Conservation (phyloP, 2,888 invertebrate genomes). For the Oscheius sp. region DNA sequence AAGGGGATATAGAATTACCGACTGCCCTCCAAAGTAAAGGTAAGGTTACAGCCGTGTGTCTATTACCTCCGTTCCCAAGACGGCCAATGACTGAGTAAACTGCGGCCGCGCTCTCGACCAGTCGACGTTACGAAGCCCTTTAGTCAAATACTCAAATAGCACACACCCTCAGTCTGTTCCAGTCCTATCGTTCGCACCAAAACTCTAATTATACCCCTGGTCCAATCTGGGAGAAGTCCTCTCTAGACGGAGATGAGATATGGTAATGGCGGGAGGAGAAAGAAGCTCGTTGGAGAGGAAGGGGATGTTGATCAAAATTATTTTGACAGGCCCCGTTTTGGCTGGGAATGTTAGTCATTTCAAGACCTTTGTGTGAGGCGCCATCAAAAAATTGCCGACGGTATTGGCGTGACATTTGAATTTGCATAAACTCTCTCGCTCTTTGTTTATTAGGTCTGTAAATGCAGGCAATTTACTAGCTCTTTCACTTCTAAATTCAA, state of each 20-base stretch:
- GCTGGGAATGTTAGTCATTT: too few relatives aligned
- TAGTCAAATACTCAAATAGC: slow-evolving; percentile 26
- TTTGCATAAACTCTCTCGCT: too few relatives aligned
- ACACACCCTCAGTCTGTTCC: slow-evolving; percentile 8
- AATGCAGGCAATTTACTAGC: too few relatives aligned
- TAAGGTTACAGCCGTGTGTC: slow-evolving; percentile 18
- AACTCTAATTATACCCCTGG: neutral
- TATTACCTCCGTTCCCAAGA: slow-evolving; percentile 19
- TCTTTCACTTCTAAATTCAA: too few relatives aligned
- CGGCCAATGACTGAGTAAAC: slow-evolving; percentile 31
- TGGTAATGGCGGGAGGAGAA: too few relatives aligned
- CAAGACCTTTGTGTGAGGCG: too few relatives aligned
- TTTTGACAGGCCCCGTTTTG: too few relatives aligned
- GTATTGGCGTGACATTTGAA: too few relatives aligned
- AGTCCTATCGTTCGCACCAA: neutral
- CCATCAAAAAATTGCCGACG: too few relatives aligned
- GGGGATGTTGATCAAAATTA: too few relatives aligned
- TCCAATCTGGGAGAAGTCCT: neutral
- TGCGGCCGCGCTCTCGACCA: slow-evolving; percentile 25
- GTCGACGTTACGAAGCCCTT: slow-evolving; percentile 28
- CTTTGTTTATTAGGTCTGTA: too few relatives aligned
- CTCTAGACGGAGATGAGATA: neutral
- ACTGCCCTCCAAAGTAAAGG: slow-evolving; percentile 6
- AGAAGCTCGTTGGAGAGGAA: too few relatives aligned
- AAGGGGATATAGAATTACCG: slow-evolving; percentile 12